Base-by-base conservation (phyloP, 2,113 vertebrate genomes). In the Deroptyus accipitrinus region DNA sequence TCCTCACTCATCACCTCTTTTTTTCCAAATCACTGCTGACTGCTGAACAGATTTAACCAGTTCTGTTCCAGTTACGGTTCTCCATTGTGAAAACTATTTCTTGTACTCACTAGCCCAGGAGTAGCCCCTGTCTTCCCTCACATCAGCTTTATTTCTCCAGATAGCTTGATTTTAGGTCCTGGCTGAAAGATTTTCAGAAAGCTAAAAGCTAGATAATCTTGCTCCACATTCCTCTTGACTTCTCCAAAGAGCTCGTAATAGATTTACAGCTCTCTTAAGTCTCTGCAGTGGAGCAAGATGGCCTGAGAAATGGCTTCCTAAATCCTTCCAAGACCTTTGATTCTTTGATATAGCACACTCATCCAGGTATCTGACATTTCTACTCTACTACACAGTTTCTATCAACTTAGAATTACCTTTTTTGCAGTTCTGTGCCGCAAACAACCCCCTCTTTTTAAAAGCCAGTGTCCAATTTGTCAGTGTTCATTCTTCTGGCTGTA, bases 231-330 rank as follows among this genome's bases (percentile, higher is more conserved):
- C 62, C 74, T 42, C 51, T 72, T 86, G 94, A 69, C 74, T 89
- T 84, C 83, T 94, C 91, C 81, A 91, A 86, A 89, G 74, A 89
- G 82, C 48, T 49, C 54, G 72, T 91, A 78, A 81, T 61, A 54
- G 77, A 92, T 86, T 92, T 95, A 82, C 83, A 87, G 16, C 51
- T 88, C 61, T 90, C 63, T 86, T 59, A 83, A 42, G 57, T 82
- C 73, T 89, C 69, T 72, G 77, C 44, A 78, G 19, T 20, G 66
- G 77, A 91, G 39, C 52, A 87, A 91, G 66, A 25, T 79, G 74
- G 86, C 37, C 52, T 68, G 48, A 94, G 83, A 94, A 91, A 97
- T 11, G 73, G 73, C 61, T 94, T 88, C 86, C 92, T 86, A 90
- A 95, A 90, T 83, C 90, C 88, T 91, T 84, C 86, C 42, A 84